Percentiles rank a stretch among this genome's conserved stretches.
Evolutionary conservation across 2,797 vertebrate genomes (phyloP).

Genomic region (Karalla daura): DNA sequence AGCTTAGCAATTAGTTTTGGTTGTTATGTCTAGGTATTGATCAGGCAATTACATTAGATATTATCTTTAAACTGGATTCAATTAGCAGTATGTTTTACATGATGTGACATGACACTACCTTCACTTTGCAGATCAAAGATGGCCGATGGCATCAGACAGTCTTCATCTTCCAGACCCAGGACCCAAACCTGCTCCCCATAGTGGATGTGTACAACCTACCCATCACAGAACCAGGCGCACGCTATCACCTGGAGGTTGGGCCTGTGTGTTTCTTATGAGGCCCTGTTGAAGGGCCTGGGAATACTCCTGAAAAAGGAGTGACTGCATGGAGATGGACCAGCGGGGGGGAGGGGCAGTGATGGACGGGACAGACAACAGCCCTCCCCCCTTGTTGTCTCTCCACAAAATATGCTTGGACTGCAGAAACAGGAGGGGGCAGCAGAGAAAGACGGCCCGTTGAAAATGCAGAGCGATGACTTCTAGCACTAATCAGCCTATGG

Average conservation of each 20-base stretch:
- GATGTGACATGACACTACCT: background rate
- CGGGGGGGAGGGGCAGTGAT: background rate
- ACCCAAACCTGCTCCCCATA: slow-evolving; percentile 92
- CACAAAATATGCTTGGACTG: slow-evolving; percentile 75
- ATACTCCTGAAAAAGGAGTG: slow-evolving; percentile 18
- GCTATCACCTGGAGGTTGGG: slow-evolving; percentile 93
- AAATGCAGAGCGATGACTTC: slow-evolving; percentile 56
- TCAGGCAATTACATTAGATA: background rate
- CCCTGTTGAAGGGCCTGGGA: background rate
- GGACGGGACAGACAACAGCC: slow-evolving; percentile 10
- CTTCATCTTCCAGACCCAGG: slow-evolving; percentile 92
- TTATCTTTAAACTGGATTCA: too few relatives aligned
- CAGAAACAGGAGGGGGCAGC: slow-evolving; percentile 53
- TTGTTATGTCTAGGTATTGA: background rate
- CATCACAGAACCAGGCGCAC: slow-evolving; percentile 82
- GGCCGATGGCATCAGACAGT: slow-evolving; percentile 92
- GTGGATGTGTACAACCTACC: slow-evolving; percentile 89
- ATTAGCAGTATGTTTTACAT: too few relatives aligned
- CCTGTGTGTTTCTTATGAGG: slow-evolving; percentile 93
- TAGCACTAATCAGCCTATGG: slow-evolving; percentile 55
- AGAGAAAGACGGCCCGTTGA: slow-evolving; percentile 36
- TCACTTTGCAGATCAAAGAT: slow-evolving; percentile 87
- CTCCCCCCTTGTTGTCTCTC: slow-evolving; percentile 10
- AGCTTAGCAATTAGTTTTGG: background rate
- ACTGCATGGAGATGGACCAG: slow-evolving; percentile 18